Percentiles rank a stretch among this genome's conserved stretches.
These are phyloP conservation scores for Tethea ocularis DNA, from an alignment of 2,888 invertebrate genomes.

Conservation along the genomic window DNA sequence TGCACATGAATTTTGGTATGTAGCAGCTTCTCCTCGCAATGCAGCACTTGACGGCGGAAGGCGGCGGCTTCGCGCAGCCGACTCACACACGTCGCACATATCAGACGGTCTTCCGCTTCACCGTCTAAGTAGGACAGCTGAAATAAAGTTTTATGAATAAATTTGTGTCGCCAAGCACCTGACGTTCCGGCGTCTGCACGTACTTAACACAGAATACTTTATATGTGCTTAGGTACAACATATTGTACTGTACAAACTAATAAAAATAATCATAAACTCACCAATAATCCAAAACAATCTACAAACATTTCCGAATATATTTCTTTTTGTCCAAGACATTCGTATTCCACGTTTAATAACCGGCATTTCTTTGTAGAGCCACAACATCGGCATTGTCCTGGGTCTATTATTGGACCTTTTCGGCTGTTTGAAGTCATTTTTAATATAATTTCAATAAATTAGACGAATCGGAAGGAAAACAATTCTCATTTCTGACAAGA, in stretches of 20 bases:
- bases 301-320: slow-evolving; percentile 70
- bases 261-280: slow-evolving; percentile 28
- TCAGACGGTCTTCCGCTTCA: slow-evolving; percentile 46
- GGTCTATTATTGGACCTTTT: slow-evolving; percentile 64
- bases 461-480: no score
- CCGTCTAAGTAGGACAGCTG: slow-evolving; percentile 62
- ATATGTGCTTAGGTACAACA: no score
- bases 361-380: slow-evolving; percentile 68
- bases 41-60: slow-evolving; percentile 57
- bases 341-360: slow-evolving; percentile 65
- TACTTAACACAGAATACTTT: no score
- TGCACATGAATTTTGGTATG: slow-evolving; percentile 45
- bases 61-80: slow-evolving; percentile 55
- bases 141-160: slow-evolving; percentile 11
- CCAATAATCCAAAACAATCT: slow-evolving; percentile 71
- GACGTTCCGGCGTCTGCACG: background rate
- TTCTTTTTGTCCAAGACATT: slow-evolving; percentile 63
- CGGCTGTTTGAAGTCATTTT: slow-evolving; percentile 42
- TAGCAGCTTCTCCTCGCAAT: slow-evolving; percentile 58
- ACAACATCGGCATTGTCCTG: slow-evolving; percentile 67
- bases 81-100: slow-evolving; percentile 64
- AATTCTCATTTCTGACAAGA: no score
- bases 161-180: background rate
- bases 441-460: background rate
- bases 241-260: no score